These are phyloP conservation scores for Erethizon dorsatum DNA, from an alignment of 2,797 vertebrate species.

Conservation along the genomic window DNA sequence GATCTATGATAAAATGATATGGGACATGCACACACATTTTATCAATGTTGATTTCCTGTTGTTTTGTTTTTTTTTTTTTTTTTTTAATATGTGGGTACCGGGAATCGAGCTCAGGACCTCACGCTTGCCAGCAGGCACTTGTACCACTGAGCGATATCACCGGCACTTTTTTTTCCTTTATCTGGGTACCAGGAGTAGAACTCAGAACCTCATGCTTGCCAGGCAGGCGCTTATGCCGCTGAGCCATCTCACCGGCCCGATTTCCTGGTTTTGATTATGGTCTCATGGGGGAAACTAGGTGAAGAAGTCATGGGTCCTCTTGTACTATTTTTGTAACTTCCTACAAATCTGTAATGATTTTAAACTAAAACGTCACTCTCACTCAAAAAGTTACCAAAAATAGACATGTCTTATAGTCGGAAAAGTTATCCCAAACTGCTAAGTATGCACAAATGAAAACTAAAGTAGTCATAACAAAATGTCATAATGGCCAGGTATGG, in stretches of 20 bases:
- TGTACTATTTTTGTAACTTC: slow-evolving; percentile 8
- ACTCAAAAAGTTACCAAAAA: not conserved
- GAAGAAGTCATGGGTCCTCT: not conserved
- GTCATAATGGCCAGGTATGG: not conserved
- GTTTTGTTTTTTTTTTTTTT: no score
- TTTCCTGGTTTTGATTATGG: not conserved
- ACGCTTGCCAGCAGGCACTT: no score
- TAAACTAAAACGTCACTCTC: slow-evolving; percentile 52
- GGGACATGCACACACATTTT: not conserved
- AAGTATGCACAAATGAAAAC: slow-evolving; percentile 36
- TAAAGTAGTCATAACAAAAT: not conserved
- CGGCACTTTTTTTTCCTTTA: no score
- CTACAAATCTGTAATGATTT: slow-evolving; percentile 66
- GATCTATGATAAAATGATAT: not conserved
- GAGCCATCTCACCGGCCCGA: no score
- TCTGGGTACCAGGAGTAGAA: no score
- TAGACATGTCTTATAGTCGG: slow-evolving; percentile 12
- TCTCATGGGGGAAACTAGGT: not conserved
- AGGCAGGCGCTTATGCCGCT: no score
- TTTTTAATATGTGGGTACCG: no score
- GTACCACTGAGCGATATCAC: no score
- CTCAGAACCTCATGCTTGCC: no score
- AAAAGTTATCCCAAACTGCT: slow-evolving; percentile 57
- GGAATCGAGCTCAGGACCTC: no score
- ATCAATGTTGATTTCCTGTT: not conserved